phyloP scores from a whole-genome alignment of 2,113 vertebrate genomes.

The Lota lota region DNA sequence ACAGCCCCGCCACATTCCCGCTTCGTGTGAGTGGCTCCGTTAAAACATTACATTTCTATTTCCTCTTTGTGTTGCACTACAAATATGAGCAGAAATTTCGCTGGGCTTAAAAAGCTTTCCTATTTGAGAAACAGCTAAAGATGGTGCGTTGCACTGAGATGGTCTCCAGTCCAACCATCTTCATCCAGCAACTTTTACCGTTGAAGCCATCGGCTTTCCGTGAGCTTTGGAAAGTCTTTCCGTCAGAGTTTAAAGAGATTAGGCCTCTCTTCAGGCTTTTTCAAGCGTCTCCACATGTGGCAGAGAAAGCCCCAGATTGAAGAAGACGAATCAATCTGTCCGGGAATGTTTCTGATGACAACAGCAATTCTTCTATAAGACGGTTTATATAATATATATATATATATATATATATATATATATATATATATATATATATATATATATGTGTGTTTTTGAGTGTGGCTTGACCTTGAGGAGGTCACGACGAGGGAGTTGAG shows the following conservation, averaged over 20 bases:
- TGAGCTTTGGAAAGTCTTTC: conserved; percentile 56
- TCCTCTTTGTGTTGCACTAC: no score
- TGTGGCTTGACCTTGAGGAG: no score
- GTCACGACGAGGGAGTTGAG: no score
- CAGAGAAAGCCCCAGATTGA: conserved; percentile 21
- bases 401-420: not conserved
- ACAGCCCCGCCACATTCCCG: no score
- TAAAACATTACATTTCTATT: no score
- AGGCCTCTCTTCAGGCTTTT: conserved; percentile 52
- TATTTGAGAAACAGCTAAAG: no score
- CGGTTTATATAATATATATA: not conserved
- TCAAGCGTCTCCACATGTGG: no score
- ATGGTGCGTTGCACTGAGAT: no score
- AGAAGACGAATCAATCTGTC: conserved; percentile 7
- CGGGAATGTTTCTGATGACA: not conserved
- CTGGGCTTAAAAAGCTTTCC: no score
- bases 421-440: not conserved
- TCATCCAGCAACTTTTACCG: conserved; percentile 20
- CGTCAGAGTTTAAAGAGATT: conserved; percentile 55
- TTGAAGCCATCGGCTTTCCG: conserved; percentile 51
- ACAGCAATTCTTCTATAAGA: not conserved
- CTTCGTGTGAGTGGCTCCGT: no score
- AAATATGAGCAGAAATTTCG: no score
- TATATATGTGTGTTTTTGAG: conserved; percentile 1
- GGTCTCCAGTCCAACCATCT: no score